Conservation (phyloP, 2,113 vertebrate species). For the Cryptotis parvus region DNA sequence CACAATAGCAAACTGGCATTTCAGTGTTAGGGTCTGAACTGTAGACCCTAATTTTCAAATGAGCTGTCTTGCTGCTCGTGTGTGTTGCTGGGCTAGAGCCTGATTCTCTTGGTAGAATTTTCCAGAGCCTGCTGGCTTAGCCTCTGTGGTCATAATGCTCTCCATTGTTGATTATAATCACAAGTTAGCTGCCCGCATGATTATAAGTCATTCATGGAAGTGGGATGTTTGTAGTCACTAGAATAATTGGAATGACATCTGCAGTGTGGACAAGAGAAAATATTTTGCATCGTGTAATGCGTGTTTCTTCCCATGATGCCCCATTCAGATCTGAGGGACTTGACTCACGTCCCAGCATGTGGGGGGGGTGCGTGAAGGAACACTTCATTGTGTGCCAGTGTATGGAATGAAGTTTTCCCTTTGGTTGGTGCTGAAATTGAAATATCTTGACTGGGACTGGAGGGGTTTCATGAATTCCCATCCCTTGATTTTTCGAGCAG, state of each 20-base stretch:
- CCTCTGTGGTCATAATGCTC: not conserved
- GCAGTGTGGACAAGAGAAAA: slow-evolving; percentile 9
- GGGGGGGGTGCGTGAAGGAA: not conserved
- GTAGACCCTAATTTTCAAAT: not conserved
- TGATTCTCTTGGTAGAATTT: not conserved
- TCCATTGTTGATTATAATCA: not conserved
- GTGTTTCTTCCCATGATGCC: not conserved
- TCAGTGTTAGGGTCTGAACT: not conserved
- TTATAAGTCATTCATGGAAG: slow-evolving; percentile 3
- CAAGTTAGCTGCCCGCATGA: slow-evolving; percentile 14
- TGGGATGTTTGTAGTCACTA: not conserved
- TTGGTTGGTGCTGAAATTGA: not conserved
- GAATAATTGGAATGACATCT: slow-evolving; percentile 51
- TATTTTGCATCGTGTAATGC: not conserved
- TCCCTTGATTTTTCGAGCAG: not conserved
- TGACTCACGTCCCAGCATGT: not conserved
- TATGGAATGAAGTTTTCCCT: too few species aligned
- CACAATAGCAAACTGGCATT: not conserved
- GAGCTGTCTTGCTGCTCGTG: not conserved
- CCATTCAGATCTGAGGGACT: not conserved
- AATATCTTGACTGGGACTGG: not conserved
- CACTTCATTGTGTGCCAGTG: rapidly evolving
- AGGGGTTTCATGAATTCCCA: not conserved
- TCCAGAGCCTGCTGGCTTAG: not conserved
- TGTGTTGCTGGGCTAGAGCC: not conserved